These are phyloP conservation scores for Tinamus guttatus DNA, from an alignment of 2,113 vertebrate genomes.

Conservation along the genomic window DNA sequence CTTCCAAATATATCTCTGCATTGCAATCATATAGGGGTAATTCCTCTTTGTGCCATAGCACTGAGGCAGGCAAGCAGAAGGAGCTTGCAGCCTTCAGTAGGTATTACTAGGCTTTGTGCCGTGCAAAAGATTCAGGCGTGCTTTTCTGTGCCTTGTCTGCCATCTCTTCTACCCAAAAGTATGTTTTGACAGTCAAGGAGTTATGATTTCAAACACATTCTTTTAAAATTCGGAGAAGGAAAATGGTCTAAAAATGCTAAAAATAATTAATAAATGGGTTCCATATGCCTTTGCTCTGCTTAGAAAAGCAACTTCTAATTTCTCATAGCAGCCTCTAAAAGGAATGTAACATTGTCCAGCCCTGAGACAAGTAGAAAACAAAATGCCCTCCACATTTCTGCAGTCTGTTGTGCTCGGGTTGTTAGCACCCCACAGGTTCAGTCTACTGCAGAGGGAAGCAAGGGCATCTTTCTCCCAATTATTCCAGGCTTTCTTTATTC, in stretches of 20 bases:
- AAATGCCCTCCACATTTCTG: background rate
- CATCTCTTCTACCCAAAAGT: background rate
- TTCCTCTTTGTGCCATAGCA: background rate
- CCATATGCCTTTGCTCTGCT: background rate
- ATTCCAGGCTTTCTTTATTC: background rate
- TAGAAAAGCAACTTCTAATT: background rate
- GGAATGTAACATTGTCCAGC: background rate
- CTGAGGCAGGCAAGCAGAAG: background rate
- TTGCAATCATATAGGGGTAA: background rate
- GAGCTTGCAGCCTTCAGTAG: background rate
- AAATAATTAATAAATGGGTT: background rate
- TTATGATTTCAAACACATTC: background rate
- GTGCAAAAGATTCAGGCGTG: background rate
- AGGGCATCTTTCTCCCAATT: background rate
- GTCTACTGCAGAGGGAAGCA: background rate
- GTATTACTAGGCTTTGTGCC: background rate
- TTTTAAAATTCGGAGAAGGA: background rate
- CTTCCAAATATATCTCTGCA: fast-evolving
- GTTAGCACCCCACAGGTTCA: background rate
- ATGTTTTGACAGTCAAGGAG: background rate
- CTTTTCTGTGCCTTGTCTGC: background rate
- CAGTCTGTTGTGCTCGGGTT: background rate
- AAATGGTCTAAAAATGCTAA: background rate
- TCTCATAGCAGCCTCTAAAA: background rate
- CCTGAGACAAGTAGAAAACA: background rate